Evolutionary conservation across 1,140 invertebrate species (phyloP).

Genomic region (Drosophila mauritiana): DNA sequence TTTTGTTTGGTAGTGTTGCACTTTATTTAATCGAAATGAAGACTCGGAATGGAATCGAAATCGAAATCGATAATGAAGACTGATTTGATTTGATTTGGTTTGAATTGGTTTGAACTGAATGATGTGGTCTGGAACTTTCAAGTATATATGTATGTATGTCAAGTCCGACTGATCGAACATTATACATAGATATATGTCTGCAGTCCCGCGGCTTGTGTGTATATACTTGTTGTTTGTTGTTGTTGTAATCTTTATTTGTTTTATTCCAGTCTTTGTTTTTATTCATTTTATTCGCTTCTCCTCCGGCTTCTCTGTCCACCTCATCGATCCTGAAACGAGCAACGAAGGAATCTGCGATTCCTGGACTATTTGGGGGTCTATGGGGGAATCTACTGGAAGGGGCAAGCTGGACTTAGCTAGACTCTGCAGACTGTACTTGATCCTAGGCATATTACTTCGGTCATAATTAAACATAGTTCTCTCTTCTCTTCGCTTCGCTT

Average conservation of each 20-base stretch:
- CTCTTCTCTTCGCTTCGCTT: conserved; percentile 2
- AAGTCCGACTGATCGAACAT: conserved; percentile 12
- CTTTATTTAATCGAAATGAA: conserved; percentile 27
- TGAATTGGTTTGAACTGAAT: conserved; percentile 7
- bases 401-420: conserved; percentile 21
- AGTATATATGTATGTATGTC: conserved; percentile 5
- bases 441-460: conserved; percentile 29
- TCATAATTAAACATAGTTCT: conserved; percentile 45
- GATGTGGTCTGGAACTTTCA: conserved; percentile 19
- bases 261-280: conserved; percentile 76
- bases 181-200: conserved; percentile 4
- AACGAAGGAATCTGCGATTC: conserved; percentile 51
- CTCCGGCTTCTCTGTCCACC: conserved; percentile 14
- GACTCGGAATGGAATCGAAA: conserved; percentile 35
- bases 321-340: conserved; percentile 32
- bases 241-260: conserved; percentile 22
- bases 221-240: conserved; percentile 5
- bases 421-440: conserved; percentile 41
- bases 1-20: conserved; percentile 15
- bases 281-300: conserved; percentile 52
- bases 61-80: conserved; percentile 33
- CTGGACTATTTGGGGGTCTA: conserved; percentile 7
- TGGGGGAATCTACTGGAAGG: conserved; percentile 16
- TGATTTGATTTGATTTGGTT: conserved; percentile 17
- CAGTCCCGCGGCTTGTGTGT: not conserved